phyloP scores from a whole-genome alignment of 2,888 invertebrate species.

The Amphipoea lucens region DNA sequence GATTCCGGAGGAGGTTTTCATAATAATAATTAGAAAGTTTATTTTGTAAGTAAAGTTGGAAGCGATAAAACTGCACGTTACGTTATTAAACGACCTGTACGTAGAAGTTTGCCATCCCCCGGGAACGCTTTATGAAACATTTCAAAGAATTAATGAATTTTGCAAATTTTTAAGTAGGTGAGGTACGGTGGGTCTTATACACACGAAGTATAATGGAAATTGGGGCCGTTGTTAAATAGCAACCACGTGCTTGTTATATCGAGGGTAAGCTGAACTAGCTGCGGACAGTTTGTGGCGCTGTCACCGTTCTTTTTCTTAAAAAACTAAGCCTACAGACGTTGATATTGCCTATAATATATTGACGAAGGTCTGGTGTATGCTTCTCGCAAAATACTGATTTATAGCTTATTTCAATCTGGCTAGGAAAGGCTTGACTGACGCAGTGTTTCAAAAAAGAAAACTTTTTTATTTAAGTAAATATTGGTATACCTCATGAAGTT shows the following conservation, averaged over 20 bases:
- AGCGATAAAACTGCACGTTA: conserved; percentile 62
- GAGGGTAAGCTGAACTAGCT: not conserved
- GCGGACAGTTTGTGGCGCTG: not conserved
- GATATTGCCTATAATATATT: not conserved
- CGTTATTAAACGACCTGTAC: conserved; percentile 53
- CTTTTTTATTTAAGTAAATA: not conserved
- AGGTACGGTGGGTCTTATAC: conserved; percentile 4
- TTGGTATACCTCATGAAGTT: not conserved
- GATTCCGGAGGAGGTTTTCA: conserved; percentile 43
- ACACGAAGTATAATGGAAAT: conserved; percentile 31
- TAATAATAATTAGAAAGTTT: conserved; percentile 62
- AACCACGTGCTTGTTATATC: not conserved
- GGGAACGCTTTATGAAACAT: conserved; percentile 58
- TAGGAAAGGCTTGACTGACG: not conserved
- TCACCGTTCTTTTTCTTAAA: not conserved
- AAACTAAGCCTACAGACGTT: not conserved
- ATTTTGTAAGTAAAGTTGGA: conserved; percentile 52
- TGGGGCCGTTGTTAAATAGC: not conserved
- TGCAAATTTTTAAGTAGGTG: conserved; percentile 57
- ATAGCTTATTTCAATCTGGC: not conserved
- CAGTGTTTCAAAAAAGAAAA: not conserved
- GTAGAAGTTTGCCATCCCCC: conserved; percentile 51
- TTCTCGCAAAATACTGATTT: not conserved
- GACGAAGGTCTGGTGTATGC: not conserved
- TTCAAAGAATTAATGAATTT: conserved; percentile 63